Evolutionary conservation across 2,113 vertebrate genomes (phyloP).

Genomic region (Atlantisia rogersi): DNA sequence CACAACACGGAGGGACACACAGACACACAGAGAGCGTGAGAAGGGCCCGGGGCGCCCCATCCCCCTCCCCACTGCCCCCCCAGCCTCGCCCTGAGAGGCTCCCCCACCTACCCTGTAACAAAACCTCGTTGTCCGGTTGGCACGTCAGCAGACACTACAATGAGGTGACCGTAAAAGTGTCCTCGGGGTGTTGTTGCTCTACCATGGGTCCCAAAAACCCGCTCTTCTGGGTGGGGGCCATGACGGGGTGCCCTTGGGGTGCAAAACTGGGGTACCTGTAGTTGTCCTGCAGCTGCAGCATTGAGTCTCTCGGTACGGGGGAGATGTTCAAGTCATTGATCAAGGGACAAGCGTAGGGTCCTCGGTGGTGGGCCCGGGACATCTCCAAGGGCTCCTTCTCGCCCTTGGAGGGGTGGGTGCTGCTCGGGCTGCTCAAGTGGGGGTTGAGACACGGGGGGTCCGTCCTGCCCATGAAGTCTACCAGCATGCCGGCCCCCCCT

Average conservation of each 20-base stretch:
- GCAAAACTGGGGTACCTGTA: constrained; percentile 91
- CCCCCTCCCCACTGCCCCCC: not conserved
- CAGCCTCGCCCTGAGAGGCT: not conserved
- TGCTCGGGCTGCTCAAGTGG: constrained; percentile 79
- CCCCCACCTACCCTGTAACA: constrained; percentile 81
- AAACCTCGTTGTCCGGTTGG: constrained; percentile 82
- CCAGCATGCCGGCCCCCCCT: constrained; percentile 73
- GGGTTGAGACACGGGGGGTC: constrained; percentile 82
- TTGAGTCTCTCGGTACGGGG: constrained; percentile 90
- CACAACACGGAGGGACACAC: not conserved
- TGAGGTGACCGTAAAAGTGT: constrained; percentile 98
- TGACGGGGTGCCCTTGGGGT: constrained; percentile 83
- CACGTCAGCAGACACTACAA: constrained; percentile 91
- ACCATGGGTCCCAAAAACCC: constrained; percentile 95
- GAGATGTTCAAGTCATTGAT: constrained; percentile 90
- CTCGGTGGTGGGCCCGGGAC: constrained; percentile 80
- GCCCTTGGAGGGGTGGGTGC: constrained; percentile 79
- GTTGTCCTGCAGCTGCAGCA: constrained; percentile 90
- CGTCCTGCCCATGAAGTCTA: constrained; percentile 87
- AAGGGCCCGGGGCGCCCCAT: not conserved
- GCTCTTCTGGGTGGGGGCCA: constrained; percentile 82
- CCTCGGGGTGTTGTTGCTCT: constrained; percentile 92
- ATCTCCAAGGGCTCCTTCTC: constrained; percentile 90
- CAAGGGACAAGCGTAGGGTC: constrained; percentile 81
- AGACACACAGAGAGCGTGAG: not conserved